Percentiles rank a stretch among this genome's conserved stretches.
phyloP scores from a whole-genome alignment of 2,888 invertebrate genomes.

The Arctia plantaginis region DNA sequence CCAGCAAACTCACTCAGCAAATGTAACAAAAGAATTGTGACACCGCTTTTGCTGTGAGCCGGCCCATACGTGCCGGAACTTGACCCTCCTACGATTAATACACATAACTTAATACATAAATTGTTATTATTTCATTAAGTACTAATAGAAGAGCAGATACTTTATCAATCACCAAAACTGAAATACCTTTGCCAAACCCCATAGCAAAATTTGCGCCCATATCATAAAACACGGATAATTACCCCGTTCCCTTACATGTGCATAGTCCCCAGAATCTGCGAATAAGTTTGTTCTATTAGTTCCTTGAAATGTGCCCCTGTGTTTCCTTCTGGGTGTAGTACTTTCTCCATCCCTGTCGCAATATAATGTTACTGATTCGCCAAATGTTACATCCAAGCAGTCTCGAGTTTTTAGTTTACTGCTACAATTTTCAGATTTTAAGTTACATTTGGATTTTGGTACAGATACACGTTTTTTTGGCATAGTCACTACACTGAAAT shows the following conservation, averaged over 20 bases:
- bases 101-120: too few relatives aligned
- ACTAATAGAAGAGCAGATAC: neutral
- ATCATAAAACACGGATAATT: slow-evolving; percentile 3
- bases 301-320: neutral
- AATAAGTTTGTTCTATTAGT: neutral
- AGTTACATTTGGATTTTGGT: neutral
- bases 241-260: neutral
- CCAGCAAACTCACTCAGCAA: too few relatives aligned
- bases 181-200: neutral
- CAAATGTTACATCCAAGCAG: neutral
- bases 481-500: neutral
- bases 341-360: neutral
- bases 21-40: too few relatives aligned
- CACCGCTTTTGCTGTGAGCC: too few relatives aligned
- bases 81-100: too few relatives aligned
- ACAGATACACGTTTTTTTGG: neutral
- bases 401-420: neutral
- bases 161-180: neutral
- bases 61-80: too few relatives aligned
- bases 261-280: neutral
- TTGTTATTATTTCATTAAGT: too few relatives aligned
- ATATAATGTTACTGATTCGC: neutral
- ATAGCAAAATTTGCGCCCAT: neutral
- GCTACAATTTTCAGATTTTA: neutral
- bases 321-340: neutral